Conservation (phyloP, 2,888 invertebrate genomes). For the Globia sparganii region DNA sequence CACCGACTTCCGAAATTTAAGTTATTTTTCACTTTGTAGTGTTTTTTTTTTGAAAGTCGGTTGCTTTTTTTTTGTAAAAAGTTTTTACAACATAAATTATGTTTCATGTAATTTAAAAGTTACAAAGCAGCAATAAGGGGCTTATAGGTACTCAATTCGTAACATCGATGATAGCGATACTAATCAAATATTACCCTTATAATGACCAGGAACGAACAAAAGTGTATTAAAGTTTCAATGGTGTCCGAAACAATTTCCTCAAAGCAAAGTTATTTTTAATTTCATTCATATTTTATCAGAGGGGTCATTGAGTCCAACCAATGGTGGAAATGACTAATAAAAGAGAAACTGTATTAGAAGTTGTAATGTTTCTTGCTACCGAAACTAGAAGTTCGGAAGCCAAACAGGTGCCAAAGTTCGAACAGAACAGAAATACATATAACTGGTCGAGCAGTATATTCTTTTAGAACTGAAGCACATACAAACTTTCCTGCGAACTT, state of each 20-base stretch:
- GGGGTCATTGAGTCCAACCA: not conserved
- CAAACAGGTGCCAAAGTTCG: conserved; percentile 21
- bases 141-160: not conserved
- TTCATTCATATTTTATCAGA: conserved; percentile 22
- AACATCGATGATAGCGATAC: conserved; percentile 13
- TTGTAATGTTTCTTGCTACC: not conserved
- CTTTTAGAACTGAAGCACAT: not conserved
- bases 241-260: conserved; percentile 19
- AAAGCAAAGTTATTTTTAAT: conserved; percentile 28
- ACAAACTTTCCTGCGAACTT: not conserved
- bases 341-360: conserved; percentile 2
- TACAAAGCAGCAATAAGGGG: not conserved
- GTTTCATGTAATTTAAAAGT: not conserved
- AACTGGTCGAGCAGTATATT: not conserved
- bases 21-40: too few relatives aligned
- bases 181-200: conserved; percentile 17
- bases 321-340: not conserved
- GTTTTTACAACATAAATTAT: not conserved
- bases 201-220: conserved; percentile 13
- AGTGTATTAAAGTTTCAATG: conserved; percentile 28
- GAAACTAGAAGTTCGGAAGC: conserved; percentile 1
- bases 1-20: too few relatives aligned
- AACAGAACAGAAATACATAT: conserved; percentile 1
- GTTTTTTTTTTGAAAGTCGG: too few relatives aligned
- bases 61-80: too few relatives aligned